Evolutionary conservation across 37 sponge, comb jelly and placozoan genomes (phyloP), one percentile per base, ranked within the genome.

Genomic region (Cliona cf. orientalis): DNA sequence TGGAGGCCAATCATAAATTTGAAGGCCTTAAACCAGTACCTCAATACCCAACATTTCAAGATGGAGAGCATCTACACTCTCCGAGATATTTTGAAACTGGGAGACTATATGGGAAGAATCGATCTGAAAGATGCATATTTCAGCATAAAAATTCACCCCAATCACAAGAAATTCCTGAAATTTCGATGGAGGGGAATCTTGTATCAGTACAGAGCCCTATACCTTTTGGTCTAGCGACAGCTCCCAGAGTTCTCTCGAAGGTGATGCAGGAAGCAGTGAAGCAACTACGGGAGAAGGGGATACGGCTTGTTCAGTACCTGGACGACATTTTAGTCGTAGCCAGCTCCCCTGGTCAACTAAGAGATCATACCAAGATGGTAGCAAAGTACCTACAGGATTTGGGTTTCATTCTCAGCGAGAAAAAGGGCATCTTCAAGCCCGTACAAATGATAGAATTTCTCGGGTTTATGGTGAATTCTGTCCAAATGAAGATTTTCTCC

Each of bases 1-100:
- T 57, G 58, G 77, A 73, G 74, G 46, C 74, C 57, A 44, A 43
- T 73, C n/a, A 45, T 56, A 34, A 76, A 76, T 62, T 62, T 76
- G 43, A 76, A 76, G 41, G 39, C 42, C 60, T 43, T 76, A 3
- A 76, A 76, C 77, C 5, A 58, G 12, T 58, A 57, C 41, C n/a
- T 76, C 22, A 22, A 19, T 21, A 5, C 77, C 11, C 60, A 58
- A 56, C 77, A 76, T 62, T 76, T 76, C 77, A 76, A 76, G 36
- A 76, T 76, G 77, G 77, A 76, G 25, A 14, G 35, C 35, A 76
- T 76, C 38, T 43, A 58, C 3, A 38, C 63, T 7, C 3, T 81
- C 29, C 43, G 33, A 21, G 34, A 38, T 28, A 49, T 66, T 0
- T 25, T 66, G 23, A 79, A 19, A 40, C 67, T 0, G 55, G 55